Base-by-base conservation (phyloP, 2,888 invertebrate genomes). In the Synergus japonicus region DNA sequence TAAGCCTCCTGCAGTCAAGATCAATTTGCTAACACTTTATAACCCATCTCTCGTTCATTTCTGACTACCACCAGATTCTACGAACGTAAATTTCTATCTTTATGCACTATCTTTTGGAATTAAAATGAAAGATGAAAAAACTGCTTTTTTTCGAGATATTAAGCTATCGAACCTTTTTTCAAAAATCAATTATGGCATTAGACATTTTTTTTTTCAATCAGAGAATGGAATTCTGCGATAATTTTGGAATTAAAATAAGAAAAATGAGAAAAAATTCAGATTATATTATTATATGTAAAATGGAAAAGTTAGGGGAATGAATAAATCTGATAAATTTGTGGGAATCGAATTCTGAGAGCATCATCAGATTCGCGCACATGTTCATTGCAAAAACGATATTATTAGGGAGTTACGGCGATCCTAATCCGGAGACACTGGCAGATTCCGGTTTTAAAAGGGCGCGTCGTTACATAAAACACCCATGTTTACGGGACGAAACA, bases 401-500 rank as follows among this genome's bases (percentile, higher is more conserved):
- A 83, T 81, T 84, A 81, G 81, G 78, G 80, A 82, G 81, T 81
- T 81, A 82, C 77, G 81, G 73, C 80, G 78, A 63, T 80, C 83
- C 83, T 84, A 83, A 84, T 83, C 83, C 78, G 54, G 60, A 10
- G 60, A 58, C n/a, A 43, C 43, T 79, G 80, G 73, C 79, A 81
- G 83, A 83, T 82, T 82, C 81, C 82, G 81, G 83, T 83, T 82
- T 78, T 82, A 83, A 81, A 85, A 83, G 82, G 83, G 84, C 84
- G 81, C 82, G 85, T 85, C 83, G 84, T 79, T 85, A 87, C 85
- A 89, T 89, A 88, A 89, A 89, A 87, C 86, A 86, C 83, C 86
- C 82, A 87, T 88, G 86, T 89, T 89, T 87, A 87, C 87, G 86
- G 85, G 87, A 85, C 86, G 85, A 86, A 86, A 84, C 83, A 81